phyloP scores from a whole-genome alignment of 1,140 invertebrate species.

The Elysia chlorotica region DNA sequence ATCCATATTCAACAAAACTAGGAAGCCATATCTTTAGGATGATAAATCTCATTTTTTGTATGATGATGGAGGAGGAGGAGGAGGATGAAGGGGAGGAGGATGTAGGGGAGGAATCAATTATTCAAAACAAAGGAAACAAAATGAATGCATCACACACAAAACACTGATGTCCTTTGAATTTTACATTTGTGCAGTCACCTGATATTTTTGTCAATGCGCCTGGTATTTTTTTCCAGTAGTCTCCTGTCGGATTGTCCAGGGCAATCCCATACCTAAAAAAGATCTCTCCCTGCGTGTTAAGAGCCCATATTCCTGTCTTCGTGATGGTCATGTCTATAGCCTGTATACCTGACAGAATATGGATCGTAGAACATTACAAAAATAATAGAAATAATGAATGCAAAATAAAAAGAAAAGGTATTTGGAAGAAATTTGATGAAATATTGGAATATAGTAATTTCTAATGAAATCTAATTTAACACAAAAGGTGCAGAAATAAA shows the following conservation, averaged over 20 bases:
- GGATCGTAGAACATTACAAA: too few relatives aligned
- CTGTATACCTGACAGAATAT: constrained; percentile 63
- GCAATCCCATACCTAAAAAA: constrained; percentile 65
- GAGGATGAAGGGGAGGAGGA: background rate
- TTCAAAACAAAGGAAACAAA: background rate
- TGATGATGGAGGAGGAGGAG: background rate
- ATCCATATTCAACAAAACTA: background rate
- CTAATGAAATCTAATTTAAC: too few relatives aligned
- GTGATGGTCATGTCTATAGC: constrained; percentile 65
- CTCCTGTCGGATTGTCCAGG: constrained; percentile 64
- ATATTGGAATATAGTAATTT: background rate
- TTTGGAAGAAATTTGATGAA: background rate
- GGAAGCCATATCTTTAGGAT: too few relatives aligned
- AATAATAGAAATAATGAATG: background rate
- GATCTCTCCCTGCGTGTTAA: constrained; percentile 63
- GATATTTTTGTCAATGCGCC: constrained; percentile 61
- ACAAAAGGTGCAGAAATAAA: too few relatives aligned
- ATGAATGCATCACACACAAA: background rate
- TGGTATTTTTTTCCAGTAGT: constrained; percentile 68
- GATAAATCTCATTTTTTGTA: background rate
- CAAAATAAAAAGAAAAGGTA: background rate
- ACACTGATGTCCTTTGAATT: too few relatives aligned
- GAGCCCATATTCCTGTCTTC: constrained; percentile 64
- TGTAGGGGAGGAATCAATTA: background rate
- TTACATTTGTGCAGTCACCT: constrained; percentile 59